Base-by-base conservation (phyloP, 2,797 vertebrate genomes). In the Nannoperca obscura region DNA sequence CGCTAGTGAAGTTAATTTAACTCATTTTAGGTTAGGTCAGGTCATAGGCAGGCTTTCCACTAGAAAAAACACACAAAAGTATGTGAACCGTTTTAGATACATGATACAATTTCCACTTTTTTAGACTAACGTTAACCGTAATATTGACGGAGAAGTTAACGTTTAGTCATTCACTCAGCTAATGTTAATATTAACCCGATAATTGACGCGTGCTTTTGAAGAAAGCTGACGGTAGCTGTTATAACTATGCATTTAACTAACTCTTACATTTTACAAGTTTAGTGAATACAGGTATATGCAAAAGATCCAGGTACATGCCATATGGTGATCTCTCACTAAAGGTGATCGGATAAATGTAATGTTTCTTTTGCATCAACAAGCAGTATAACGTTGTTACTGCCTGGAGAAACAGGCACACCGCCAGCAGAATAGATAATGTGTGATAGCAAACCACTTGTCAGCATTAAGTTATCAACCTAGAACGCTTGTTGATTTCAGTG, bases 361-460 rank as follows among this genome's bases (percentile, higher is more conserved):
- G 47, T 69, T 67, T 12, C 2, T 40, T 34, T 49, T 19, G 15
- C 17, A 22, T 52, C 4, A 40, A 13, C 14, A 52, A 30, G 46
- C 15, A 36, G 32, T 53, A 42, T 11, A 46, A 46, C 44, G 47
- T n/a, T 49, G 19, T n/a, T 46, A 30, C 6, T 8, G 42, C 5
- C 36, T 38, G 17, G 1, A 46, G 4, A 7, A 3, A 2, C 19
- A 40, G 22, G 11, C 36, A 8, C 3, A 0, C 19, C 2, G 34
- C 61, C 42, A 42, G 57, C 50, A 36, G 15, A 30, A 11, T 1
- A 49, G 30, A 38, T 30, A 7, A 12, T n/a, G 46, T 53, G 22
- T 27, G 52, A 30, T 54, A n/a, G 6, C 22, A 17, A 42, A 10
- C 32, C 7, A n/a, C 9, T 24, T 67, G 61, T 71, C 68, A 83